Base-by-base conservation (phyloP, 2,113 vertebrate genomes). In the Triplophysa dalaica region DNA sequence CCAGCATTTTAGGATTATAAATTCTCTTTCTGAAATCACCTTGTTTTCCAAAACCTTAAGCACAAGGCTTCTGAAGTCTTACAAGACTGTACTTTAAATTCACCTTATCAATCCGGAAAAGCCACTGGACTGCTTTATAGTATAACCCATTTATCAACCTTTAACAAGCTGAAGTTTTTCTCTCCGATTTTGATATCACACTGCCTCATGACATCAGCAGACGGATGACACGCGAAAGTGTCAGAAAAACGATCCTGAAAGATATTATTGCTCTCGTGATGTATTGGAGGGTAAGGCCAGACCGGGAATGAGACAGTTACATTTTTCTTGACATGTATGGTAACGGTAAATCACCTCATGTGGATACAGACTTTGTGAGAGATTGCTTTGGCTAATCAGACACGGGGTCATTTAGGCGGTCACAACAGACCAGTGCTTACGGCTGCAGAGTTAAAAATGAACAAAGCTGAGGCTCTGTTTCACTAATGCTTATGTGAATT, bases 401-500 rank as follows among this genome's bases (percentile, higher is more conserved):
- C 19, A 50, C 17, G 43, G 43, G 70, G 70, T 74, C 54, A 74
- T 38, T 14, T 33, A 26, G 45, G 22, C 43, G 43, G 61, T 52
- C 29, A 79, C 4, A 24, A 12, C 41, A 70, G 67, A 48, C 48
- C 64, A 56, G 26, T 38, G 56, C 76, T 81, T 77, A 68, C 38
- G 14, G 26, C 21, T 33, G 67, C 50, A 65, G 33, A 41, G 58
- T 70, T 80, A 70, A 70, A 77, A 83, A 45, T 17, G 60, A 67
- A 78, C 50, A 33, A 77, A 69, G 11, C 73, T 70, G 41, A 48
- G 54, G 2, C 70, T 52, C 78, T 52, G 26, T 54, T 73, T 81
- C 52, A 79, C 61, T 75, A 75, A 73, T 50, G 14, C 50, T 75
- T 58, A 81, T 62, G 50, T 64, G 17, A 79, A 75, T 83, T 78